These are phyloP conservation scores for Drosophila bocki DNA, from an alignment of 1,140 invertebrate genomes.

Conservation along the genomic window DNA sequence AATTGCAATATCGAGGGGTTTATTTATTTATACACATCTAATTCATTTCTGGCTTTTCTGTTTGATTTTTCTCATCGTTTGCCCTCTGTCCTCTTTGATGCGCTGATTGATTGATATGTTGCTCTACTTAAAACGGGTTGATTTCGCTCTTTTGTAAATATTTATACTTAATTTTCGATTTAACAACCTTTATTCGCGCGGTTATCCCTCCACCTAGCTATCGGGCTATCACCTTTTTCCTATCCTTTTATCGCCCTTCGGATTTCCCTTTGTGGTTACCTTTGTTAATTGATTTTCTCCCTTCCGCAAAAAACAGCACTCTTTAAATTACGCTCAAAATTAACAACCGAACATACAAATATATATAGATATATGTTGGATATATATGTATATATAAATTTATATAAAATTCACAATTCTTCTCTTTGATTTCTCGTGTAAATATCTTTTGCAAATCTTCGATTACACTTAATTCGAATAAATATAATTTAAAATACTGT, in stretches of 20 bases:
- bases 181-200: constrained; percentile 67
- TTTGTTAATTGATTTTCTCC: constrained; percentile 51
- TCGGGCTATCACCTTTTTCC: constrained; percentile 61
- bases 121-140: constrained; percentile 60
- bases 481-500: constrained; percentile 51
- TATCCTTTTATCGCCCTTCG: constrained; percentile 19
- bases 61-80: constrained; percentile 48
- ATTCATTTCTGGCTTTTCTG: constrained; percentile 13
- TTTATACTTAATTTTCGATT: constrained; percentile 76
- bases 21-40: constrained; percentile 18
- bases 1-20: constrained; percentile 12
- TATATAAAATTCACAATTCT: constrained; percentile 45
- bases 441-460: constrained; percentile 54
- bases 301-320: constrained; percentile 5
- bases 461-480: constrained; percentile 34
- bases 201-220: constrained; percentile 30
- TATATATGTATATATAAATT: constrained; percentile 46
- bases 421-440: constrained; percentile 24
- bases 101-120: constrained; percentile 65
- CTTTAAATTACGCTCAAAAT: constrained; percentile 66
- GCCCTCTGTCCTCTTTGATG: constrained; percentile 39
- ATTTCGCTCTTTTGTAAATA: constrained; percentile 69
- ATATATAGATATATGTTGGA: constrained; percentile 34
- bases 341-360: constrained; percentile 61
- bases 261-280: constrained; percentile 29